Evolutionary conservation across 2,113 vertebrate genomes (phyloP), one percentile per base, ranked within the genome.

Genomic region (Oriolus oriolus): DNA sequence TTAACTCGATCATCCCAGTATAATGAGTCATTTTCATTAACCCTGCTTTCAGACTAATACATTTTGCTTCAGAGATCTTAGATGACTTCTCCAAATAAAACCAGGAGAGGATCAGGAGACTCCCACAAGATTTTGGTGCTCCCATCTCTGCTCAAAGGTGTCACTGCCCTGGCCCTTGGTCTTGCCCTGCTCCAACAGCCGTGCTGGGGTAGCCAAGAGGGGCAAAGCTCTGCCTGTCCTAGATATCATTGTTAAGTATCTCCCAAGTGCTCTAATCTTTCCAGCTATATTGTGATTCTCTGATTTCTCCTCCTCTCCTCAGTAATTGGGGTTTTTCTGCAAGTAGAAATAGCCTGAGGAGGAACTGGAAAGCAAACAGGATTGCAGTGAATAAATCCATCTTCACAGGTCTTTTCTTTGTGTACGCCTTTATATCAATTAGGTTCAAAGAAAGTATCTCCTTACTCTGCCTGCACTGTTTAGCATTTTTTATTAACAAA

Each of bases 401-500:
- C 93, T 75, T 94, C 96, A 90, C 65, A 18, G 87, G 9, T 81
- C 90, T 70, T 74, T 61, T 39, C 94, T 92, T 92, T 82, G 64
- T 80, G 16, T 24, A 65, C 0, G 1, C 70, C 70, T 91, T 89
- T 85, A 2, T 95, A 89, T 95, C 95, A 95, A 0, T 87, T n/a
- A 56, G 27, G 66, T 96, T 97, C 94, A 96, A 96, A 97, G 96
- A 79, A 96, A 94, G 89, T 79, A 70, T 95, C 96, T 97, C 94
- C 92, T 95, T 95, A 87, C 94, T 52, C 78, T 2, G 49, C 81
- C 89, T 69, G 87, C 37, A 27, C 88, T 90, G 57, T 85, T 95
- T 77, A 90, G 94, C 96, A 94, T 89, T 92, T 95, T 96, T 94
- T 92, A 96, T 91, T 93, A 97, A 97, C 96, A 97, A 95, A 94